These are phyloP conservation scores for Hyphantria cunea DNA, from an alignment of 1,140 invertebrate genomes.

Conservation along the genomic window DNA sequence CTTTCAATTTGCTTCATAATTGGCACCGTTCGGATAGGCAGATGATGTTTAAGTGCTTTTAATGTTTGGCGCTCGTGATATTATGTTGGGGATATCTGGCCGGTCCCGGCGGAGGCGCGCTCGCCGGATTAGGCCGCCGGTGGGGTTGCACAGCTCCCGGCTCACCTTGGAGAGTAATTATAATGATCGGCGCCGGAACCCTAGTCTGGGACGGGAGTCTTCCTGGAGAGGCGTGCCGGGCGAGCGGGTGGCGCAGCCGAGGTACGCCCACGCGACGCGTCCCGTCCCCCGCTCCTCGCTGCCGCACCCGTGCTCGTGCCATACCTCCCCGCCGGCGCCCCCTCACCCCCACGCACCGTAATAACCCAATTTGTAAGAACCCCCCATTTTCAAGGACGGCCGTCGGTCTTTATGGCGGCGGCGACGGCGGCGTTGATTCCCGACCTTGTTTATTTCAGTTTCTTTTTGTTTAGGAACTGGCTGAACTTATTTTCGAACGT, in stretches of 20 bases:
- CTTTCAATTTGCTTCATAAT: slow-evolving; percentile 66
- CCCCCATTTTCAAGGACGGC: slow-evolving; percentile 80
- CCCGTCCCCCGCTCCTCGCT: slow-evolving; percentile 53
- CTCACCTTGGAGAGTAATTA: slow-evolving; percentile 81
- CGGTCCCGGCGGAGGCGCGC: slow-evolving; percentile 58
- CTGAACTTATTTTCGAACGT: slow-evolving; percentile 74
- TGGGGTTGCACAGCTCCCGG: slow-evolving; percentile 64
- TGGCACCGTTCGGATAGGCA: slow-evolving; percentile 54
- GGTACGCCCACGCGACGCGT: slow-evolving; percentile 66
- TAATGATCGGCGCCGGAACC: slow-evolving; percentile 81
- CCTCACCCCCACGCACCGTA: slow-evolving; percentile 72
- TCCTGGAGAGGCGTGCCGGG: slow-evolving; percentile 77
- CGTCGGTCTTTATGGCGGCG: slow-evolving; percentile 79
- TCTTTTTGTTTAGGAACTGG: slow-evolving; percentile 80
- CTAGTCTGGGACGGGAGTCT: slow-evolving; percentile 73
- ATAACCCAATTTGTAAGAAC: slow-evolving; percentile 81
- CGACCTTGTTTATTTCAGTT: slow-evolving; percentile 81
- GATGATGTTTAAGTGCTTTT: slow-evolving; percentile 57
- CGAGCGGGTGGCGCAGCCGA: slow-evolving; percentile 65
- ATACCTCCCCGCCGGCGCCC: slow-evolving; percentile 58
- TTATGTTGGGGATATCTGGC: slow-evolving; percentile 55
- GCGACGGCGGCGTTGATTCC: slow-evolving; percentile 77
- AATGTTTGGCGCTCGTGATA: slow-evolving; percentile 59
- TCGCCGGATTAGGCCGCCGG: slow-evolving; percentile 67
- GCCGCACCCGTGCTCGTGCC: slow-evolving; percentile 66